Percentiles rank a stretch among this genome's conserved stretches.
phyloP scores from a whole-genome alignment of 2,113 vertebrate species.

The Peromyscus polionotus region DNA sequence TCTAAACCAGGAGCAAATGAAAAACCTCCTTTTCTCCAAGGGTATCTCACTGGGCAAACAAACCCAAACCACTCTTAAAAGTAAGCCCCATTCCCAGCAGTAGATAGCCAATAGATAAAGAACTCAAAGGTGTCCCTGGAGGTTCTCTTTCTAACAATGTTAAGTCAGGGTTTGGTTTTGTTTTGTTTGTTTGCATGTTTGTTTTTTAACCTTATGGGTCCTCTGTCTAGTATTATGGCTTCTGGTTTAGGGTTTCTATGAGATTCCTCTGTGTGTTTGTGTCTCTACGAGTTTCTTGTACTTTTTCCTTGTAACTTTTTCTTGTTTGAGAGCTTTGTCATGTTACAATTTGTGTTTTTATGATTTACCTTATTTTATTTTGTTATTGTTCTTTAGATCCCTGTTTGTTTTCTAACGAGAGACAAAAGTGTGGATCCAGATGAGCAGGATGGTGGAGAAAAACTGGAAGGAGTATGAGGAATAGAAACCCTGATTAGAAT shows the following conservation, averaged over 20 bases:
- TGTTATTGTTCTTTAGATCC: not conserved
- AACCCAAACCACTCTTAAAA: not conserved
- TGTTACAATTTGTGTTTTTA: not conserved
- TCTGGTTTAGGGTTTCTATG: not conserved
- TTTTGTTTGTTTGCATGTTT: not conserved
- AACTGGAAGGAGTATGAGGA: not conserved
- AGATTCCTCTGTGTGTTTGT: not conserved
- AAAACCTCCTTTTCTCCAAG: not conserved
- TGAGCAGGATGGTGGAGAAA: not conserved
- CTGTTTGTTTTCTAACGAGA: not conserved
- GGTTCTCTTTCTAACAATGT: not conserved
- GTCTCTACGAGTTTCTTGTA: not conserved
- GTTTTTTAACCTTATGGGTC: not conserved
- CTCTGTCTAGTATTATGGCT: not conserved
- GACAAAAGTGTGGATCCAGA: not conserved
- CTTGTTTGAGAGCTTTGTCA: not conserved
- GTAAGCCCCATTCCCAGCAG: not conserved
- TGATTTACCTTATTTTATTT: not conserved
- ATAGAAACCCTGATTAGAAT: no score
- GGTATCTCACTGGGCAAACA: not conserved
- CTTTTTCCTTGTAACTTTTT: not conserved
- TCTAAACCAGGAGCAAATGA: not conserved
- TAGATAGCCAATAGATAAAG: not conserved
- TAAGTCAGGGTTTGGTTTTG: not conserved
- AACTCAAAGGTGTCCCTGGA: not conserved